phyloP scores from a whole-genome alignment of 2,888 invertebrate species.

The Tyria jacobaeae region DNA sequence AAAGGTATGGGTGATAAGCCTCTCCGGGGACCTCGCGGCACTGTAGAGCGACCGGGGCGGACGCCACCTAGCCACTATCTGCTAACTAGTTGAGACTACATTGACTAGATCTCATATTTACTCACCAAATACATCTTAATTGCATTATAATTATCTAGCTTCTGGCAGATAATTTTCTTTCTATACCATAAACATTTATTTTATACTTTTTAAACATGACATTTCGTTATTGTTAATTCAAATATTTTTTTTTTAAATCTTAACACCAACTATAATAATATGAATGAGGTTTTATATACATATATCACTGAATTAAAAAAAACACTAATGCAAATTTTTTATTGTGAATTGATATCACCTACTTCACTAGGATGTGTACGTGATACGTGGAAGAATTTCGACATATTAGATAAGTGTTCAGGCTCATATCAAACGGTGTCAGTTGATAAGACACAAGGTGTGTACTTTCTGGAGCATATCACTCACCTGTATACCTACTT shows the following conservation, averaged over 20 bases:
- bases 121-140: slow-evolving; percentile 81
- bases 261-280: background rate
- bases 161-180: slow-evolving; percentile 66
- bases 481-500: slow-evolving; percentile 43
- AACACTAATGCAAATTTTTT: slow-evolving; percentile 27
- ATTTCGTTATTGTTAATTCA: background rate
- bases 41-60: slow-evolving; percentile 57
- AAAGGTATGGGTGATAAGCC: slow-evolving; percentile 73
- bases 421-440: slow-evolving; percentile 84
- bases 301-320: background rate
- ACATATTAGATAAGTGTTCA: slow-evolving; percentile 80
- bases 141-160: slow-evolving; percentile 75
- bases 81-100: slow-evolving; percentile 65
- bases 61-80: slow-evolving; percentile 70
- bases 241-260: background rate
- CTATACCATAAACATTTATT: slow-evolving; percentile 15
- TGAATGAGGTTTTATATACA: slow-evolving; percentile 1
- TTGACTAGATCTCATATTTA: slow-evolving; percentile 72
- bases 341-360: slow-evolving; percentile 27
- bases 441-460: slow-evolving; percentile 81
- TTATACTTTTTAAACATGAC: background rate
- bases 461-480: slow-evolving; percentile 74
- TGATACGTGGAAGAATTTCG: slow-evolving; percentile 84
- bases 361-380: slow-evolving; percentile 57
- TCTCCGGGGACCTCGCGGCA: slow-evolving; percentile 57